A percentile compares a stretch with the other conserved stretches of the same genome.
Evolutionary conservation across 1,140 invertebrate genomes (phyloP).

Genomic region (Caenorhabditis elegans): WBcel235 BX284606.5:17262501-17263000

Average conservation of each 20-base stretch:
- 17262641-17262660: constrained; percentile 41
- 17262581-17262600: constrained; percentile 34
- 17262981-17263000: constrained; percentile 10
- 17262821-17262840: no score
- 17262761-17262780: constrained; percentile 33
- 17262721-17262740: not conserved
- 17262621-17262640: constrained; percentile 42
- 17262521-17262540: constrained; percentile 45
- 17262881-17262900: constrained; percentile 39
- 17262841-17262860: constrained; percentile 25
- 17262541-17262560: constrained; percentile 41
- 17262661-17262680: constrained; percentile 32
- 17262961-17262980: constrained; percentile 49
- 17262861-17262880: constrained; percentile 35
- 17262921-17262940: constrained; percentile 43
- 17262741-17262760: constrained; percentile 40
- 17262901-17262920: constrained; percentile 30
- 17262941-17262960: constrained; percentile 43
- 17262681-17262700: constrained; percentile 42
- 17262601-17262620: constrained; percentile 33
- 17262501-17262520: constrained; percentile 44
- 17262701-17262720: constrained; percentile 13
- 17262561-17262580: constrained; percentile 18
- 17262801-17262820: no score
- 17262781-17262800: constrained; percentile 1